Base-by-base conservation (phyloP, 2,797 vertebrate species). In the Acrossocheilus fasciatus region DNA sequence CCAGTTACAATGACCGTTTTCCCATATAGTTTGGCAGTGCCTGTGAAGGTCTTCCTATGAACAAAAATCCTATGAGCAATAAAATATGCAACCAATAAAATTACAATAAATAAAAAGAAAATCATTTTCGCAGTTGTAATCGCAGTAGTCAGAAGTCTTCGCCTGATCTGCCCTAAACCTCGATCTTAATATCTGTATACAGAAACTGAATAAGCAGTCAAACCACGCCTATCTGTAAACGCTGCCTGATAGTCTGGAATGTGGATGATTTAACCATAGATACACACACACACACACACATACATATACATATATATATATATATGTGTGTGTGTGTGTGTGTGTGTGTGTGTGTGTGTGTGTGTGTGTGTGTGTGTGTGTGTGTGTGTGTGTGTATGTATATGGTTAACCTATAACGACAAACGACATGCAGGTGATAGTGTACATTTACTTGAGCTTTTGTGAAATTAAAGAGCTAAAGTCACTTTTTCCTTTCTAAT, bases 1-100 rank as follows among this genome's bases (percentile, higher is more conserved):
- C 87, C 87, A 1, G 87, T 88, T 2, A 88, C 75, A 45, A 88
- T 86, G n/a, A 86, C 87, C 0, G 84, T 88, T 78, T 88, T 88
- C n/a, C 84, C 87, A 9, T 83, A 4, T 4, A 88, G 84, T 39
- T 76, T 86, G 26, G 30, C 59, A 47, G 81, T 59, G 68, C 87
- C 69, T 0, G 47, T 76, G 54, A 57, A 88, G 0, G 69, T 81
- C 76, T 86, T 88, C 23, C 87, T 83, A 0, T 84, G 84, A 18
- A 88, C 81, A 68, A 47, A 86, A 15, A 83, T 84, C 76, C 52
- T 88, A 23, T 84, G 81, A 43, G 0, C 0, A 66, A 88, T 81
- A 4, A 26, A 75, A 86, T 83, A 88, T 4, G 4, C 69, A 23
- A n/a, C 23, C 1, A 69, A 15, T 34, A 83, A 70, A 23, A 26